phyloP scores from a whole-genome alignment of 2,888 invertebrate genomes.

The Anorthoa munda region DNA sequence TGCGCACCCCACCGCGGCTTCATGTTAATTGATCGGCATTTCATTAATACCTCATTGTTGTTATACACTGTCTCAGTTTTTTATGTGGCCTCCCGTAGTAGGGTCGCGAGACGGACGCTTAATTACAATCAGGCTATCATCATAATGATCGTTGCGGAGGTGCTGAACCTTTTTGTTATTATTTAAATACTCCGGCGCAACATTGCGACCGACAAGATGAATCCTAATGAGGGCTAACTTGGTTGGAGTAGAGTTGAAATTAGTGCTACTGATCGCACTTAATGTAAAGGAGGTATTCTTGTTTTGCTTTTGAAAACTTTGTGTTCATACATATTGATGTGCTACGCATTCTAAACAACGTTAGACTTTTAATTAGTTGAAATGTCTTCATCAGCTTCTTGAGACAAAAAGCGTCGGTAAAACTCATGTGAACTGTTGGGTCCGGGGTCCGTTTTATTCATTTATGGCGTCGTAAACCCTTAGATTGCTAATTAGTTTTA shows the following conservation, averaged over 20 bases:
- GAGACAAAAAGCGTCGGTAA: slow-evolving; percentile 80
- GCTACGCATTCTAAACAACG: slow-evolving; percentile 74
- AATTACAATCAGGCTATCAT: slow-evolving; percentile 70
- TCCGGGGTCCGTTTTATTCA: slow-evolving; percentile 82
- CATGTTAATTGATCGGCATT: slow-evolving; percentile 85
- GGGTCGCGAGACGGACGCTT: slow-evolving; percentile 54
- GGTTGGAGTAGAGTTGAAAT: slow-evolving; percentile 56
- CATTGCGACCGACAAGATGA: slow-evolving; percentile 40
- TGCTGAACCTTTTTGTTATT: slow-evolving; percentile 69
- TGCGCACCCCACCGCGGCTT: slow-evolving; percentile 80
- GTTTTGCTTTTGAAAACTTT: slow-evolving; percentile 50
- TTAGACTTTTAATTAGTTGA: slow-evolving; percentile 80
- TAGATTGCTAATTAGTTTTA: slow-evolving; percentile 89
- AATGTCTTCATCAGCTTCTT: slow-evolving; percentile 81
- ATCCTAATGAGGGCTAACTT: slow-evolving; percentile 43
- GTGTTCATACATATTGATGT: slow-evolving; percentile 78
- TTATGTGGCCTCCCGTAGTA: slow-evolving; percentile 69
- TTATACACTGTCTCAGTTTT: slow-evolving; percentile 74
- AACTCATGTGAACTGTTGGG: slow-evolving; percentile 76
- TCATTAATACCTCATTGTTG: slow-evolving; percentile 85
- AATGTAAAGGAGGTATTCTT: slow-evolving; percentile 46
- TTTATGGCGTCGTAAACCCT: slow-evolving; percentile 85
- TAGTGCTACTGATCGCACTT: slow-evolving; percentile 25
- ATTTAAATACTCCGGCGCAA: slow-evolving; percentile 59
- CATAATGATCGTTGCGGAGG: slow-evolving; percentile 62